Conservation (phyloP, 1,140 invertebrate genomes). For the Cataglyphis hispanica region DNA sequence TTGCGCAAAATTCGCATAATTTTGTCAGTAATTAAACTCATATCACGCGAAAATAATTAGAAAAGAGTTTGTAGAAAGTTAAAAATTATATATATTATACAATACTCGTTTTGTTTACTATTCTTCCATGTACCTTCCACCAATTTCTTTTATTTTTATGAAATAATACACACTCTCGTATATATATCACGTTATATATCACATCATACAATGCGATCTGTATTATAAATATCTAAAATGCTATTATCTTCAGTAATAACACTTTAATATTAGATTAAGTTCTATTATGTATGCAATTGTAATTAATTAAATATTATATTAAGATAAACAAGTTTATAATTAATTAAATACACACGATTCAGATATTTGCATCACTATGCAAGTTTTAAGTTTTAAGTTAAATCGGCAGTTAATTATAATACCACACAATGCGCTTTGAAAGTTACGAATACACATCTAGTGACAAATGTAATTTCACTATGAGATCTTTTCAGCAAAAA, state of each 20-base stretch:
- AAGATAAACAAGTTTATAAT: neutral
- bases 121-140: too few relatives aligned
- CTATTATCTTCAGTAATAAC: neutral
- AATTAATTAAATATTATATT: neutral
- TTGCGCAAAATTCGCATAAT: conserved; percentile 61
- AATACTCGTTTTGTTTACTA: too few relatives aligned
- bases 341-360: too few relatives aligned
- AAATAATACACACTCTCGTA: too few relatives aligned
- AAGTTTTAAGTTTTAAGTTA: neutral
- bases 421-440: too few relatives aligned
- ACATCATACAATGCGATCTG: neutral
- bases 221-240: neutral
- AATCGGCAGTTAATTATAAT: neutral
- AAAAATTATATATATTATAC: too few relatives aligned
- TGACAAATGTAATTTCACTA: too few relatives aligned
- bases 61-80: too few relatives aligned
- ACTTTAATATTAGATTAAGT: neutral
- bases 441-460: too few relatives aligned
- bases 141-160: too few relatives aligned
- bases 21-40: conserved; percentile 39
- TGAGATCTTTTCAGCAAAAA: too few relatives aligned
- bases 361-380: neutral
- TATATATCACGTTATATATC: neutral
- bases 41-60: neutral
- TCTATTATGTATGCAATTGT: neutral